A percentile compares a stretch with the other conserved stretches of the same genome.
phyloP scores from a whole-genome alignment of 2,113 vertebrate species.

The Lanius collurio region DNA sequence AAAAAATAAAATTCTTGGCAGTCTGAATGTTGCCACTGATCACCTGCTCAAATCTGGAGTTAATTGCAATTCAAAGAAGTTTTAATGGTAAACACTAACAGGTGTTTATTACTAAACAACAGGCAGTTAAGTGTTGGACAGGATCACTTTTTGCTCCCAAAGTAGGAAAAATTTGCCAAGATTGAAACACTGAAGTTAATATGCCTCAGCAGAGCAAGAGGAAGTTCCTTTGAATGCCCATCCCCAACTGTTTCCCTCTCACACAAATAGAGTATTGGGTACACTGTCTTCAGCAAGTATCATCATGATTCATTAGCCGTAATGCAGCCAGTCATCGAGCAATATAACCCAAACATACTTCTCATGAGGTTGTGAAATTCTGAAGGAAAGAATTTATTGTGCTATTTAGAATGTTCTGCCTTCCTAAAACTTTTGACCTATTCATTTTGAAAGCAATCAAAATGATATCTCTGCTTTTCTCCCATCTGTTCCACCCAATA shows the following conservation, averaged over 20 bases:
- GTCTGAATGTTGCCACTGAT: background rate
- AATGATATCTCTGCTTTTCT: background rate
- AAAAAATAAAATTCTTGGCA: background rate
- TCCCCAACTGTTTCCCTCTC: background rate
- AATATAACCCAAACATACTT: background rate
- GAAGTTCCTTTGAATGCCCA: background rate
- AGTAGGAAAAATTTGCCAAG: background rate
- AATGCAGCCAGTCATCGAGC: background rate
- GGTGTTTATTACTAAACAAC: background rate
- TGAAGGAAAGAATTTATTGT: background rate
- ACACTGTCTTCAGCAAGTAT: background rate
- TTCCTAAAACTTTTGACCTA: background rate
- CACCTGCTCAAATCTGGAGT: background rate
- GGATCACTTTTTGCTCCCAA: background rate
- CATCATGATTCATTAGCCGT: background rate
- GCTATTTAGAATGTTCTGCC: background rate
- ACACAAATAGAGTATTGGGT: background rate
- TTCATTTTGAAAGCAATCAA: conserved; percentile 9
- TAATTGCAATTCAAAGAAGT: background rate
- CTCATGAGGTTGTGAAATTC: background rate
- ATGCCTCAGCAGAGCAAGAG: background rate
- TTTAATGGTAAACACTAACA: background rate
- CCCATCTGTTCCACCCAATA: conserved; percentile 1
- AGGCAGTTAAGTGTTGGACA: background rate
- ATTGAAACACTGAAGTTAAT: background rate